Percentiles rank a stretch among this genome's conserved stretches.
phyloP scores from a whole-genome alignment of 2,113 vertebrate genomes.

The Sylvietta virens region DNA sequence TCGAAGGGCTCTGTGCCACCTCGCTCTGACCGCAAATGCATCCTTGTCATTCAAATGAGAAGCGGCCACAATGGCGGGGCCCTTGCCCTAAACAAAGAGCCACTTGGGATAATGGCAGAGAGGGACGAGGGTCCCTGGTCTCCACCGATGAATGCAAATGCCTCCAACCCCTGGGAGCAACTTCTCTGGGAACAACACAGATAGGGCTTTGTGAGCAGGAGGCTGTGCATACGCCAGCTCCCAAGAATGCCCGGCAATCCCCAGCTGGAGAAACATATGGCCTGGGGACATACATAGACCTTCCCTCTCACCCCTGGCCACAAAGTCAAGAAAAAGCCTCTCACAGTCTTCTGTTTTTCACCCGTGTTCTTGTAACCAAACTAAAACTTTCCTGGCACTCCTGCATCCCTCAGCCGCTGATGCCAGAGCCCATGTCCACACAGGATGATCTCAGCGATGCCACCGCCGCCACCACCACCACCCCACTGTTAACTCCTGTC shows the following conservation, averaged over 20 bases:
- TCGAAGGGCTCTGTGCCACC: not conserved
- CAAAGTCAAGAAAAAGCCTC: not conserved
- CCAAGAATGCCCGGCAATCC: not conserved
- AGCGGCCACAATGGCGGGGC: not conserved
- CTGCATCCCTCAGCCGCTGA: not conserved
- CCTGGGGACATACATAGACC: not conserved
- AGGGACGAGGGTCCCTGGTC: not conserved
- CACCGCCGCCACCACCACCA: not conserved
- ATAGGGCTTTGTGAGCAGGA: not conserved
- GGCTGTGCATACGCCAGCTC: not conserved
- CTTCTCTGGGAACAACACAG: not conserved
- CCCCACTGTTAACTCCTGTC: not conserved
- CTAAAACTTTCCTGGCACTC: not conserved
- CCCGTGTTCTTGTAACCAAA: not conserved
- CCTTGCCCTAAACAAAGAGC: conserved; percentile 9
- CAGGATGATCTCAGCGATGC: not conserved
- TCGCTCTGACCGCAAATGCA: not conserved
- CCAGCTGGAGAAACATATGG: not conserved
- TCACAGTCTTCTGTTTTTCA: not conserved
- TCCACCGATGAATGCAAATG: conserved; percentile 41
- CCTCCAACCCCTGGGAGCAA: not conserved
- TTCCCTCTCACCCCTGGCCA: not conserved
- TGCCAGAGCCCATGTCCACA: not conserved
- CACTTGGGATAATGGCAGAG: not conserved
- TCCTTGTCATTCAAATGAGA: conserved; percentile 42